These are phyloP conservation scores for Pitta sordida DNA, from an alignment of 2,113 vertebrate genomes.

Conservation along the genomic window DNA sequence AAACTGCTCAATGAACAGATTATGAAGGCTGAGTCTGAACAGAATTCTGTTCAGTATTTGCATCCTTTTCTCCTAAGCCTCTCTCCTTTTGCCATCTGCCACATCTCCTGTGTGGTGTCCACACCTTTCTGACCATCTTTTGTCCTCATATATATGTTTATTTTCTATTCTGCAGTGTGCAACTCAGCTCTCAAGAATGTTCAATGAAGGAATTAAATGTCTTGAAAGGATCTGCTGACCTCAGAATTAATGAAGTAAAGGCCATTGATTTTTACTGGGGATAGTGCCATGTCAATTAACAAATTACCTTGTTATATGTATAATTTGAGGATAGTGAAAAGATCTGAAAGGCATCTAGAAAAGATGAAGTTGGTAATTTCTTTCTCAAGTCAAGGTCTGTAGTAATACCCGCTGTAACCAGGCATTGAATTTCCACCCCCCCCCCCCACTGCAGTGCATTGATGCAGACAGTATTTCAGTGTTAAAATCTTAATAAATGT, in stretches of 20 bases:
- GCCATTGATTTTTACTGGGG: neutral
- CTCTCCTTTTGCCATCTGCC: neutral
- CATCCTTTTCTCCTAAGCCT: neutral
- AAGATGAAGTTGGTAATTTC: neutral
- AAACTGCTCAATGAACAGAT: neutral
- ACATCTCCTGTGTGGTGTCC: neutral
- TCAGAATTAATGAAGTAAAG: conserved; percentile 19
- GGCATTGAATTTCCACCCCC: neutral
- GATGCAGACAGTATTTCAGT: neutral
- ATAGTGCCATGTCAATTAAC: conserved; percentile 15
- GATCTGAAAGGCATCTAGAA: neutral
- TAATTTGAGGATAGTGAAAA: neutral
- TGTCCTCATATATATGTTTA: neutral
- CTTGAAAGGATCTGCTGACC: conserved; percentile 15
- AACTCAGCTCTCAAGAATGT: conserved; percentile 19
- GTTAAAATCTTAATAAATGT: neutral
- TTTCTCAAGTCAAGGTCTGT: neutral
- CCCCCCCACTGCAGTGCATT: neutral
- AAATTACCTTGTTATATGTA: neutral
- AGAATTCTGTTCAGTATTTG: neutral
- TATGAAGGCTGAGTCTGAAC: neutral
- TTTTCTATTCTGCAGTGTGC: conserved; percentile 8
- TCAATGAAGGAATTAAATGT: conserved; percentile 11
- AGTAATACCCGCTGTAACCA: neutral
- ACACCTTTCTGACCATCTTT: neutral